Conservation (phyloP, 2,113 vertebrate genomes). For the Paratilapia polleni region DNA sequence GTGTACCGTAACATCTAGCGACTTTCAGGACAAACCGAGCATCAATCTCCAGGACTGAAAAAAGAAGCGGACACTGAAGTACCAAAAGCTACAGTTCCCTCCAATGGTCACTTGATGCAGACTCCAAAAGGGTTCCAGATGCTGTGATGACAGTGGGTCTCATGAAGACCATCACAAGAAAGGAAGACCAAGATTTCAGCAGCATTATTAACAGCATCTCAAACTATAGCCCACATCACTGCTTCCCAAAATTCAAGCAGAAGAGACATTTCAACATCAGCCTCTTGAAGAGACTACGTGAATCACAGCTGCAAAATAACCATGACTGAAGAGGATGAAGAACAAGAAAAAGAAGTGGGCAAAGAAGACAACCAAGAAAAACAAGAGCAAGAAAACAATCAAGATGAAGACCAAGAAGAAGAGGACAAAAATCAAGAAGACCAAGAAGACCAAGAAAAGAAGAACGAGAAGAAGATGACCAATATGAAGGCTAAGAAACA, state of each 20-base stretch:
- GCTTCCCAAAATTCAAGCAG: not conserved
- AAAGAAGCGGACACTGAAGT: not conserved
- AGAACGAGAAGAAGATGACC: no score
- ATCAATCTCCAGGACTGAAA: not conserved
- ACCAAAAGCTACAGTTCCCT: not conserved
- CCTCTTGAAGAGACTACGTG: not conserved
- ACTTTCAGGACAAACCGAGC: not conserved
- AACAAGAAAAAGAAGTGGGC: not conserved
- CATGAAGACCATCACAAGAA: no score
- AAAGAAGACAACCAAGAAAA: not conserved
- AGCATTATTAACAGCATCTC: no score
- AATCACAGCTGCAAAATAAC: not conserved
- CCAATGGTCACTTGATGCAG: not conserved
- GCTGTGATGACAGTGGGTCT: not conserved
- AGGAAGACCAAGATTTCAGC: no score
- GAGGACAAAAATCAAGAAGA: not conserved
- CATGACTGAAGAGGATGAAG: not conserved
- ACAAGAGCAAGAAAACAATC: not conserved
- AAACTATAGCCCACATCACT: no score
- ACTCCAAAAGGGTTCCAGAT: not conserved
- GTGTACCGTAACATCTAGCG: not conserved
- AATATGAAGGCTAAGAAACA: no score
- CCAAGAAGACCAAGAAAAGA: not conserved
- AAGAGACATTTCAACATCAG: not conserved
- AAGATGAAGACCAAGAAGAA: no score